phyloP scores from a whole-genome alignment of 2,888 invertebrate genomes.

The Timandra comae region DNA sequence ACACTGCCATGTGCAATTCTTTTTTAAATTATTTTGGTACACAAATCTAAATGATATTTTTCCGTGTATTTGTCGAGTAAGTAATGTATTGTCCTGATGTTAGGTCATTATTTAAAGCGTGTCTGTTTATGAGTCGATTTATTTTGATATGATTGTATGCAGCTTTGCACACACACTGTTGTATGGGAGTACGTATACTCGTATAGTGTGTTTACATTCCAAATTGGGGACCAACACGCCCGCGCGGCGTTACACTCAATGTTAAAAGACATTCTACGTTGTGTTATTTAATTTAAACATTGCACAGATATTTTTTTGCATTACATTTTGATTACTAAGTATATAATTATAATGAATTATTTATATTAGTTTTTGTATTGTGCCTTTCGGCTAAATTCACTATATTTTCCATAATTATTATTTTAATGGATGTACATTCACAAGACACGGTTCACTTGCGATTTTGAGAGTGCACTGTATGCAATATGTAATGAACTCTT shows the following conservation, averaged over 20 bases:
- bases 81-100: constrained; percentile 54
- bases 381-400: constrained; percentile 8
- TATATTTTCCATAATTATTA: constrained; percentile 7
- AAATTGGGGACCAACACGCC: constrained; percentile 63
- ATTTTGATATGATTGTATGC: constrained; percentile 48
- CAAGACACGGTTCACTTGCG: constrained; percentile 7
- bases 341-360: too few relatives aligned
- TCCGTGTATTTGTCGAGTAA: constrained; percentile 46
- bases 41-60: constrained; percentile 51
- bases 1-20: constrained; percentile 75
- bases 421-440: constrained; percentile 4
- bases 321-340: constrained; percentile 7
- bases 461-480: constrained; percentile 49
- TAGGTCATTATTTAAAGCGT: constrained; percentile 63
- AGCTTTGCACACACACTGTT: constrained; percentile 30
- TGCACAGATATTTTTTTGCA: constrained; percentile 26
- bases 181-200: constrained; percentile 40
- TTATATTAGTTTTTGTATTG: background rate
- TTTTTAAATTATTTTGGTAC: constrained; percentile 37
- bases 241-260: constrained; percentile 34
- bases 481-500: constrained; percentile 62
- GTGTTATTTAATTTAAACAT: constrained; percentile 18
- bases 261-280: constrained; percentile 34
- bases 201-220: constrained; percentile 64
- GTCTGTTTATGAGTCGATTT: constrained; percentile 38